phyloP scores from a whole-genome alignment of 2,113 vertebrate genomes.

The Myanophis thanlyinensis region DNA sequence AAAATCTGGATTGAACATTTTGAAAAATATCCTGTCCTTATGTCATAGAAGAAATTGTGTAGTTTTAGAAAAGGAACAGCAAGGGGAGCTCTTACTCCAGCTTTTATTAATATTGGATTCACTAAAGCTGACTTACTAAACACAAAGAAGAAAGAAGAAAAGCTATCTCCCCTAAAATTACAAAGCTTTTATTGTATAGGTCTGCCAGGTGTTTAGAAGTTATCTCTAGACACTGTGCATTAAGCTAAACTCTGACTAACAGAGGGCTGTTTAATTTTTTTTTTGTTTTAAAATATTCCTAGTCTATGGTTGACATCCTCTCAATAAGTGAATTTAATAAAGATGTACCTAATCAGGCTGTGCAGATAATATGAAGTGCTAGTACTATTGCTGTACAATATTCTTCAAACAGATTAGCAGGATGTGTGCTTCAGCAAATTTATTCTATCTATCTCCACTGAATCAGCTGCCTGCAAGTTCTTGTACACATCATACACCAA shows the following conservation, averaged over 20 bases:
- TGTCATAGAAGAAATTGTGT: constrained; percentile 40
- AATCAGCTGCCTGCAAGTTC: constrained; percentile 88
- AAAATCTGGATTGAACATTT: constrained; percentile 30
- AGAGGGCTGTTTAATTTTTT: constrained; percentile 71
- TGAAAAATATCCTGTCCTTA: constrained; percentile 28
- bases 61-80: constrained; percentile 79
- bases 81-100: constrained; percentile 97
- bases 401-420: constrained; percentile 90
- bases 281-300: constrained; percentile 87
- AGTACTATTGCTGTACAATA: constrained; percentile 87
- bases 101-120: constrained; percentile 43
- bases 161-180: constrained; percentile 77
- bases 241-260: constrained; percentile 76
- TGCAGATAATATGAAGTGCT: constrained; percentile 92
- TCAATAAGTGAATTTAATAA: constrained; percentile 94
- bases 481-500: constrained; percentile 78
- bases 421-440: constrained; percentile 80
- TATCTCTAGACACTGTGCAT: constrained; percentile 74
- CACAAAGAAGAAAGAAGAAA: constrained; percentile 42
- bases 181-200: constrained; percentile 78
- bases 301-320: constrained; percentile 83
- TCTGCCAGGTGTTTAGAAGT: constrained; percentile 78
- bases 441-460: constrained; percentile 78
- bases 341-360: constrained; percentile 94
- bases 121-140: constrained; percentile 54